phyloP scores from a whole-genome alignment of 2,888 invertebrate genomes.

The Adela reaumurella region DNA sequence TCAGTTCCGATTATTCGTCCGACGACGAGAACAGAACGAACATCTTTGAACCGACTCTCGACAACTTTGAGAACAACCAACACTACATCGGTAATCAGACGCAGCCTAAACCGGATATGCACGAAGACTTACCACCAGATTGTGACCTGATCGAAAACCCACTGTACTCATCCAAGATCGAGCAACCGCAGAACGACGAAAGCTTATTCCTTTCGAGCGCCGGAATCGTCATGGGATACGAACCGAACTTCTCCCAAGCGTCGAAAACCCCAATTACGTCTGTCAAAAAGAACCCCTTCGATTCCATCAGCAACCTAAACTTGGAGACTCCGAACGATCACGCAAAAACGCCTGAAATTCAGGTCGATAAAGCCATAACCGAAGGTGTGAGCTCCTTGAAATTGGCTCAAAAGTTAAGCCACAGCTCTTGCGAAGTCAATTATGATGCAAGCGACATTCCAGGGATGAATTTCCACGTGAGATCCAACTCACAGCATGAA shows the following conservation, averaged over 20 bases:
- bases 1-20: constrained; percentile 51
- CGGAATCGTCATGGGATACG: constrained; percentile 58
- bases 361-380: constrained; percentile 35
- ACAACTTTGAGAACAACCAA: constrained; percentile 48
- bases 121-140: too few relatives aligned
- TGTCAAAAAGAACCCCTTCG: constrained; percentile 38
- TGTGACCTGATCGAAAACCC: constrained; percentile 46
- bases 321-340: constrained; percentile 9
- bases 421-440: constrained; percentile 66
- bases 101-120: constrained; percentile 16
- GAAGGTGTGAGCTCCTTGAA: constrained; percentile 52
- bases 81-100: constrained; percentile 41
- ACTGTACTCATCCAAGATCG: constrained; percentile 45
- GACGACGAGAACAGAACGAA: constrained; percentile 51
- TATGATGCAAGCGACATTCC: constrained; percentile 22
- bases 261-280: constrained; percentile 34
- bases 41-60: constrained; percentile 46
- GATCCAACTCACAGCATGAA: constrained; percentile 64
- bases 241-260: constrained; percentile 14
- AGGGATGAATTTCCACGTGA: constrained; percentile 28
- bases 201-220: constrained; percentile 61
- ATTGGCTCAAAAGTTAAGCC: constrained; percentile 62
- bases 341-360: constrained; percentile 61
- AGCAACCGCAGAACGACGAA: constrained; percentile 33
- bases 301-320: constrained; percentile 15